Percentiles rank a stretch among this genome's conserved stretches.
phyloP scores from a whole-genome alignment of 1,140 invertebrate genomes.

The Bombus soroeensis region DNA sequence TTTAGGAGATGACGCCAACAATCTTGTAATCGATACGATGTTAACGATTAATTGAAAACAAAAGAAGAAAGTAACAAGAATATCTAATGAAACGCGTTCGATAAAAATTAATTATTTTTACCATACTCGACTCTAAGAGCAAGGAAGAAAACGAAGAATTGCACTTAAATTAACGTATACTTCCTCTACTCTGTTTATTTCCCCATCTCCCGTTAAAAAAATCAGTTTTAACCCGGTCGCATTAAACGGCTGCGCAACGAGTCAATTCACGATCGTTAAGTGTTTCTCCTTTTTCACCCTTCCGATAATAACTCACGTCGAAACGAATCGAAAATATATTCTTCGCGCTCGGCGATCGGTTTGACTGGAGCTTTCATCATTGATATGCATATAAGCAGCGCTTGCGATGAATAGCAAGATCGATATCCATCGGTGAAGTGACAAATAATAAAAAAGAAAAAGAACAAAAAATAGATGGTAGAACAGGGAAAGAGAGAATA shows the following conservation, averaged over 20 bases:
- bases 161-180: background rate
- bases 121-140: background rate
- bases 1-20: too few species aligned
- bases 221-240: background rate
- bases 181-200: background rate
- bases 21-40: background rate
- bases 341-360: conserved; percentile 51
- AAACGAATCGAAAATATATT: conserved; percentile 61
- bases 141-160: too few species aligned
- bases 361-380: conserved; percentile 57
- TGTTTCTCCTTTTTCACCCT: background rate
- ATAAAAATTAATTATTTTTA: background rate
- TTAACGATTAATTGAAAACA: background rate
- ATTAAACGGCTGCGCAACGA: background rate
- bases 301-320: conserved; percentile 28
- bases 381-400: conserved; percentile 66
- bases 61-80: too few species aligned
- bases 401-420: conserved; percentile 60
- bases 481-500: background rate
- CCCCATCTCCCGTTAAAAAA: background rate
- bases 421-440: conserved; percentile 56
- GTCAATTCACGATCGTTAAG: conserved; percentile 21
- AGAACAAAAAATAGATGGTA: background rate
- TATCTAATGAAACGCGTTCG: too few species aligned
- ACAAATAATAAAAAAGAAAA: conserved; percentile 55